Evolutionary conservation across 2,113 vertebrate species (phyloP), one percentile per base, ranked within the genome.

Genomic region (Saguinus midas): DNA sequence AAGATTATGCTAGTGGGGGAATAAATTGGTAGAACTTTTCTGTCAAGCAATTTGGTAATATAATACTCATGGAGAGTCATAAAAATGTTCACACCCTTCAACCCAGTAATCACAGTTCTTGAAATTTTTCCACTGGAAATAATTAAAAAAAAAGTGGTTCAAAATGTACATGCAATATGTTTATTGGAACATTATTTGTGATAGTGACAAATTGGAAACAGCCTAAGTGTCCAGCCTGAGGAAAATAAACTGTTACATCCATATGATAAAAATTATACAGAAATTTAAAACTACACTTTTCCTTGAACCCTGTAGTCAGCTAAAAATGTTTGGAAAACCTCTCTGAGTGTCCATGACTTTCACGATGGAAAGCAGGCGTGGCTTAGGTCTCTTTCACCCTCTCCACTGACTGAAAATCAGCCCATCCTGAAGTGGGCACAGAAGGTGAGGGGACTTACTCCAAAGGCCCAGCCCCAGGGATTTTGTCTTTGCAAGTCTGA

Each of bases 51-150:
- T 73, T 86, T 95, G 90, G 73, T 48, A 76, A 21, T 27, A 57
- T 13, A 88, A 48, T 75, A 79, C 82, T 91, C 90, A 90, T 61
- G n/a, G 88, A 80, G 76, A 91, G 35, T 55, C 27, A 79, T 80
- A 68, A 81, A 91, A 93, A 91, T 91, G n/a, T 89, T 91, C 87
- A 78, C 82, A 64, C 18, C 52, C 68, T 91, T 89, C 78, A 27
- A 66, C 43, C 50, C 52, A 82, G 17, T 57, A 80, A 94, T 37
- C 79, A 89, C 40, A 75, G 48, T 83, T 94, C 93, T 95, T 78
- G 16, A 75, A 92, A 55, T 87, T 25, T 95, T 58, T 50, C 52
- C 40, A 61, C 48, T 64, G 78, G 61, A 96, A 95, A 92, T 79
- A 52, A 78, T 82, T 37, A 58, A 58, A 96, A 96, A 87, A 96